These are phyloP conservation scores for Girardinichthys multiradiatus DNA, from an alignment of 2,113 vertebrate genomes.

Conservation along the genomic window DNA sequence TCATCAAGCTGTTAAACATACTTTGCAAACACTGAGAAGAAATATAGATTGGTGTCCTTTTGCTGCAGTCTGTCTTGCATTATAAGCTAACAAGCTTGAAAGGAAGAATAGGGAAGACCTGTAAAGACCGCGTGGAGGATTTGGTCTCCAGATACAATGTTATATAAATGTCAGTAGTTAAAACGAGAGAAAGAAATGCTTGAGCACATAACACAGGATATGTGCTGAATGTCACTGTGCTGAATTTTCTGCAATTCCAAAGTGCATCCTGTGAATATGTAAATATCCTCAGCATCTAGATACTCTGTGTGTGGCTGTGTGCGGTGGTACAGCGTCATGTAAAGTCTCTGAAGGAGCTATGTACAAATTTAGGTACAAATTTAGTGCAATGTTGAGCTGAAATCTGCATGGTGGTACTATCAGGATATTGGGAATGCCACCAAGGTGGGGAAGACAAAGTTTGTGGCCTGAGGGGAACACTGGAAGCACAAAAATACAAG, in stretches of 20 bases:
- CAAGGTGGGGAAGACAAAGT: slow-evolving; percentile 37
- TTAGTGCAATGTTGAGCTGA: slow-evolving; percentile 45
- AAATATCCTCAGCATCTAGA: slow-evolving; percentile 37
- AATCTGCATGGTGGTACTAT: slow-evolving; percentile 29
- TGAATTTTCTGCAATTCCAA: slow-evolving; percentile 11
- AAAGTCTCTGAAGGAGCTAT: slow-evolving; percentile 29
- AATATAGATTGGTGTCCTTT: slow-evolving; percentile 19
- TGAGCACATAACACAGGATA: slow-evolving; percentile 33
- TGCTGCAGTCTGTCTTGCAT: neutral
- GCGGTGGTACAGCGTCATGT: slow-evolving; percentile 17
- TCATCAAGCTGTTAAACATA: slow-evolving; percentile 12
- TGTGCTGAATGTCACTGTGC: slow-evolving; percentile 19
- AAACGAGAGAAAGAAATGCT: slow-evolving; percentile 11
- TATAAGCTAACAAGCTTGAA: neutral
- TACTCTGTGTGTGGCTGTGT: slow-evolving; percentile 4
- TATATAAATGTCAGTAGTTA: slow-evolving; percentile 33
- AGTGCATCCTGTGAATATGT: slow-evolving; percentile 5
- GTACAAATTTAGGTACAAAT: slow-evolving; percentile 50
- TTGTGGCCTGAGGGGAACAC: slow-evolving; percentile 53
- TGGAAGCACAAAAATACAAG: slow-evolving; percentile 41
- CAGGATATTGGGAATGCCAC: slow-evolving; percentile 45
- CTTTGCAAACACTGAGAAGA: slow-evolving; percentile 20
- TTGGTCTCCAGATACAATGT: neutral
- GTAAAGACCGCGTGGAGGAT: neutral
- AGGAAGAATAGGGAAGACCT: neutral